phyloP scores from a whole-genome alignment of 2,888 invertebrate genomes.

The Athalia circularis region DNA sequence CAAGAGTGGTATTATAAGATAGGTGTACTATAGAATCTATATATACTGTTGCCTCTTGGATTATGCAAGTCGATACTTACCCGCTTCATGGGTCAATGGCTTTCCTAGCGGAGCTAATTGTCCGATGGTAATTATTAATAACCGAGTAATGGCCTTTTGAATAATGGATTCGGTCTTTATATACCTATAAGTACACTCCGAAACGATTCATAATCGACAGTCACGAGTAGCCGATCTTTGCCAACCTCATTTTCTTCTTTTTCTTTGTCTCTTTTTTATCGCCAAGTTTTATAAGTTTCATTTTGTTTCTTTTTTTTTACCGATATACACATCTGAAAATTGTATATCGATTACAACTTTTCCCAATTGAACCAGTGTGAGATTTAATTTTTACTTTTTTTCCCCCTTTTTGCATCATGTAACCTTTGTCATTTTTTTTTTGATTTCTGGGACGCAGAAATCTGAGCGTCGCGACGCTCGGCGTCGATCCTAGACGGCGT shows the following conservation, averaged over 20 bases:
- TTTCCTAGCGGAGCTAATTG: slow-evolving; percentile 39
- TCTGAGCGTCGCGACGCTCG: background rate
- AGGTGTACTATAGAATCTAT: no score
- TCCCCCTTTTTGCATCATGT: no score
- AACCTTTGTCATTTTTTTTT: background rate
- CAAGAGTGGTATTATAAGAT: slow-evolving; percentile 5
- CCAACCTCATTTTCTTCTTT: background rate
- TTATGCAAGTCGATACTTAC: slow-evolving; percentile 36
- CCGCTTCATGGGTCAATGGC: slow-evolving; percentile 26
- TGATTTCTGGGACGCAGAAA: background rate
- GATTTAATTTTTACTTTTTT: no score
- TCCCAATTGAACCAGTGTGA: no score
- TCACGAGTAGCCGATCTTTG: slow-evolving; percentile 5
- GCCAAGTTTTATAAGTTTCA: background rate
- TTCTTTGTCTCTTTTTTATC: background rate
- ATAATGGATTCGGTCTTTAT: slow-evolving; percentile 40
- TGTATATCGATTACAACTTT: no score
- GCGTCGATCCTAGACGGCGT: slow-evolving; percentile 30
- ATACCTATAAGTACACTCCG: background rate
- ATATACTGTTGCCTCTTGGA: background rate
- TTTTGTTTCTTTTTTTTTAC: background rate
- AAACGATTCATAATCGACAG: slow-evolving; percentile 18
- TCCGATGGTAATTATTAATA: slow-evolving; percentile 35
- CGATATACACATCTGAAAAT: no score
- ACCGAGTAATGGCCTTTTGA: slow-evolving; percentile 41